Conservation (phyloP, 2,888 invertebrate genomes). For the Craniophora ligustri region DNA sequence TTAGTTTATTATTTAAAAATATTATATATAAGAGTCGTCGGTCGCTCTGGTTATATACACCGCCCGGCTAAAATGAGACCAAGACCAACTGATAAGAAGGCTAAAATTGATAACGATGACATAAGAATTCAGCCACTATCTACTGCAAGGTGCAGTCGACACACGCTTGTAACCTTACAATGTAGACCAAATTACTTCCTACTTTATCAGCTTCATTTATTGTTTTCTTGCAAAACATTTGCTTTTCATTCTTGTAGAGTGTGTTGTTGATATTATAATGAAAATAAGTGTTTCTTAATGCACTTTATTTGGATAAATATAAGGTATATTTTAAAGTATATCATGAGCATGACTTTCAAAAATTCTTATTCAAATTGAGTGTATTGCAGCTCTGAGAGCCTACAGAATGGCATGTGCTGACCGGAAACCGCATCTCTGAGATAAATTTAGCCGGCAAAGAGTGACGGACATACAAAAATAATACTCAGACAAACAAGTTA, state of each 20-base stretch:
- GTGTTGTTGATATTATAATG: not conserved
- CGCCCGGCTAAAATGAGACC: slow-evolving; percentile 15
- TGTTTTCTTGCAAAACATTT: slow-evolving; percentile 3
- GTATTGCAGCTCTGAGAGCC: slow-evolving; percentile 64
- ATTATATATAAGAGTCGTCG: not conserved
- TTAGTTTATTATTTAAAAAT: not conserved
- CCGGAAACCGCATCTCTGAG: slow-evolving; percentile 81
- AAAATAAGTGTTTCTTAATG: not conserved
- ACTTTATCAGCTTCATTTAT: not conserved
- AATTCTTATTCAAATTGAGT: slow-evolving; percentile 68
- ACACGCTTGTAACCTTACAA: slow-evolving; percentile 2
- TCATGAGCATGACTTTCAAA: slow-evolving; percentile 57
- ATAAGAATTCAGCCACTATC: slow-evolving; percentile 30
- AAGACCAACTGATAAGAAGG: slow-evolving; percentile 30
- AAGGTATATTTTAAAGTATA: slow-evolving; percentile 41
- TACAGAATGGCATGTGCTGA: slow-evolving; percentile 64
- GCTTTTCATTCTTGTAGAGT: not conserved
- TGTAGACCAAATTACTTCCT: not conserved
- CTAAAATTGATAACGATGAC: slow-evolving; percentile 41
- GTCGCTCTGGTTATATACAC: slow-evolving; percentile 17
- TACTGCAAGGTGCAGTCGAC: slow-evolving; percentile 41
- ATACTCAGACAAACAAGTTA: slow-evolving; percentile 47
- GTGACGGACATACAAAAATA: slow-evolving; percentile 68
- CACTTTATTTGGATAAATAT: not conserved
- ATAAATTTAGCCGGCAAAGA: slow-evolving; percentile 80